Percentiles rank a stretch among this genome's conserved stretches.
Evolutionary conservation across 2,113 vertebrate genomes (phyloP).

Genomic region (Petroica traversi): DNA sequence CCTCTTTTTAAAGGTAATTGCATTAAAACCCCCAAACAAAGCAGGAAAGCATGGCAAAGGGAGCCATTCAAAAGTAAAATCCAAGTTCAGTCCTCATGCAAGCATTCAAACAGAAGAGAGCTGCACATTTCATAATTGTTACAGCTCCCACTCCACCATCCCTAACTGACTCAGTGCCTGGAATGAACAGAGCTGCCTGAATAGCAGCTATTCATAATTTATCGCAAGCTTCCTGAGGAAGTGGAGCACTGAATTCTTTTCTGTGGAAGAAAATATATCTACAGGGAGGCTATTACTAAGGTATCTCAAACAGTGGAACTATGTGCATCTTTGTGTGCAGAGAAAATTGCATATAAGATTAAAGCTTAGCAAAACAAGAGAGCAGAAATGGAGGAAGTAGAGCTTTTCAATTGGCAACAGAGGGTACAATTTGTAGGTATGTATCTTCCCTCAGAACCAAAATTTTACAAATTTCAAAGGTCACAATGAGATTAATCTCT

Average conservation of each 20-base stretch:
- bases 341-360: background rate
- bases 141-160: background rate
- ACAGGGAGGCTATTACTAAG: background rate
- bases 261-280: background rate
- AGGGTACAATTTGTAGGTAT: background rate
- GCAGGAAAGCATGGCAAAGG: background rate
- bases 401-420: background rate
- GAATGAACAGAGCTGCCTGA: background rate
- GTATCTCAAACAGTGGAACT: background rate
- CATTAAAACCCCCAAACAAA: background rate
- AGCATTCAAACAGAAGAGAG: background rate
- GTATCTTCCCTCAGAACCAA: background rate
- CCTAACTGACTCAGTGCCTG: background rate
- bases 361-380: background rate
- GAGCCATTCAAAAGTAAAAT: background rate
- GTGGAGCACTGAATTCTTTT: background rate
- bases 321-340: background rate
- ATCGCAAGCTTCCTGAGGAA: background rate
- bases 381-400: background rate
- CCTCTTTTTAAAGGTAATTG: background rate
- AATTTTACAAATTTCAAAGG: background rate
- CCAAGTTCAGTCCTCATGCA: background rate
- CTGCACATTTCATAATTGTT: background rate
- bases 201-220: slow-evolving; percentile 6
- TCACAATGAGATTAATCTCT: background rate